These are phyloP conservation scores for Orientallactaga bullata DNA, from an alignment of 2,113 vertebrate species.

Conservation along the genomic window DNA sequence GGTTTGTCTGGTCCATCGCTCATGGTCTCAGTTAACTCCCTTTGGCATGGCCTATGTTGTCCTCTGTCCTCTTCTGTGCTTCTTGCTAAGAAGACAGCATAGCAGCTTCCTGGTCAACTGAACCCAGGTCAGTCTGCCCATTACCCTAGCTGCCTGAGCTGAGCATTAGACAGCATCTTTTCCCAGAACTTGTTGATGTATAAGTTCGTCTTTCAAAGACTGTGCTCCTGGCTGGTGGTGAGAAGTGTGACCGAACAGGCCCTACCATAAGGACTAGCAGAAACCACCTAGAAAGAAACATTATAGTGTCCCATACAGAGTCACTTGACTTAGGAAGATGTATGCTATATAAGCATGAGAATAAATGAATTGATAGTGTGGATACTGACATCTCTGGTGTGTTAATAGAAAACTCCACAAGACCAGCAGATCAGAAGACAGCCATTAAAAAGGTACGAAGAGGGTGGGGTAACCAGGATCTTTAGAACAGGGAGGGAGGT, in stretches of 20 bases:
- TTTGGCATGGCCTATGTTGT: background rate
- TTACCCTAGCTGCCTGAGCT: background rate
- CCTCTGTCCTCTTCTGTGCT: background rate
- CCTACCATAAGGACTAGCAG: background rate
- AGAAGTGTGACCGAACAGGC: background rate
- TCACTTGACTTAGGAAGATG: background rate
- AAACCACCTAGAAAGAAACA: background rate
- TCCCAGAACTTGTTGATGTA: background rate
- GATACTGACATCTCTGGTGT: background rate
- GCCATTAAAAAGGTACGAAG: background rate
- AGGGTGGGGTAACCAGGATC: background rate
- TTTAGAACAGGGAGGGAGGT: background rate
- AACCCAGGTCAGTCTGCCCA: background rate
- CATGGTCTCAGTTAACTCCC: background rate
- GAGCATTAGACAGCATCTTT: background rate
- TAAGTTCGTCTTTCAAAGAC: background rate
- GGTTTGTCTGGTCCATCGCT: background rate
- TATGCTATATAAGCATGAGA: no score
- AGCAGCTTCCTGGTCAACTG: no score
- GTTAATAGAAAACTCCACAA: background rate
- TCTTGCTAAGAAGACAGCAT: background rate
- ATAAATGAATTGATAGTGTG: background rate
- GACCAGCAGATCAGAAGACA: no score
- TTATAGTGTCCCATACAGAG: rapidly evolving
- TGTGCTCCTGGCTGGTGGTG: background rate